Conservation (phyloP, 1,140 invertebrate genomes). For the Bombyx mandarina region DNA sequence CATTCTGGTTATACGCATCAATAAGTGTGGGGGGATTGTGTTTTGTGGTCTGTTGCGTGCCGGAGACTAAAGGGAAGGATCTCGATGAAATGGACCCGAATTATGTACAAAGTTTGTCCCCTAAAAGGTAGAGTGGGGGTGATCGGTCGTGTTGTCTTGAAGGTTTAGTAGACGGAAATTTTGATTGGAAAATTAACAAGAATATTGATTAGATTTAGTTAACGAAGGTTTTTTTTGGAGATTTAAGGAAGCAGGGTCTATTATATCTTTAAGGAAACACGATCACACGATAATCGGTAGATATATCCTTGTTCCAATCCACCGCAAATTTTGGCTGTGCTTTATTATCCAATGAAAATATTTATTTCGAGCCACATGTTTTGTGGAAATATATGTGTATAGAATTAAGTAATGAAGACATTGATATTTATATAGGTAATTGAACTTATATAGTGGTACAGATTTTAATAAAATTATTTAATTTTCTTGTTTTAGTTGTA, state of each 20-base stretch:
- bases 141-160: conserved; percentile 21
- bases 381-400: no score
- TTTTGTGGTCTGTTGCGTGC: conserved; percentile 89
- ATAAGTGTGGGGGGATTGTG: conserved; percentile 87
- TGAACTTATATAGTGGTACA: no score
- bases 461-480: conserved; percentile 4
- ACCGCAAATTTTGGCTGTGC: conserved; percentile 59
- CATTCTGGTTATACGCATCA: conserved; percentile 92
- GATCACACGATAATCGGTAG: no score
- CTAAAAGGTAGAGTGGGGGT: conserved; percentile 52
- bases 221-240: no score
- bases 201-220: no score
- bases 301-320: conserved; percentile 23
- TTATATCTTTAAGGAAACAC: no score
- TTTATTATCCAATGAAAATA: conserved; percentile 21
- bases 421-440: no score
- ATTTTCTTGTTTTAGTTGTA: neutral
- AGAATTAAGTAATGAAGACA: no score
- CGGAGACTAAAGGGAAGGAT: conserved; percentile 91
- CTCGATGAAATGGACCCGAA: conserved; percentile 90
- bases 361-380: no score
- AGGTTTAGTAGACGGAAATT: neutral
- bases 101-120: conserved; percentile 71
- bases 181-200: no score
- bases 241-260: no score